Evolutionary conservation across 2,797 vertebrate genomes (phyloP), one percentile per base, ranked within the genome.

Genomic region (Hemibagrus guttatus): DNA sequence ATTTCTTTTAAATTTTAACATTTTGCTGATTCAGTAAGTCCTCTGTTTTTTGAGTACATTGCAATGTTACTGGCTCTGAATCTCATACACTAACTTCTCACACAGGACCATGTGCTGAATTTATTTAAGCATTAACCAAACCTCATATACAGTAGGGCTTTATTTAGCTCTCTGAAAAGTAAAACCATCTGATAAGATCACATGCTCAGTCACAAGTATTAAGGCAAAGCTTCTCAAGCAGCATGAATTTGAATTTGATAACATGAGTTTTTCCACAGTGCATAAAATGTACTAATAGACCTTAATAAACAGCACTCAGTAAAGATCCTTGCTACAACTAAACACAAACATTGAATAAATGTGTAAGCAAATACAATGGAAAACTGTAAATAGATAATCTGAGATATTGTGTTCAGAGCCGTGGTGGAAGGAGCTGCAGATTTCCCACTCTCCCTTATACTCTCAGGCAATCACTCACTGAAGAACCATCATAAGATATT

Each of bases 161-260:
- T 66, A 85, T 78, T 21, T 56, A 85, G 61, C n/a, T 52, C 11
- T 35, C 12, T 1, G 19, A 42, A 42, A 82, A 49, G 35, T 26
- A 86, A 52, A 63, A 63, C 39, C 56, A 63, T 35, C 28, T 81
- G 28, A 86, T 72, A 49, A 11, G 16, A 46, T 69, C 80, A 83
- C 85, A 66, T 87, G 86, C 31, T 87, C 49, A 83, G 59, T 78
- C 71, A 87, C 17, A 14, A 83, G 61, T 23, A 11, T 19, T 21
- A 76, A 35, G 4, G 39, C 68, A 23, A 28, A 81, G 39, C n/a
- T 28, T 52, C 49, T 68, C 2, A 64, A 63, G 4, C 42, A 28
- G 56, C 17, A n/a, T 19, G 19, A 28, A 49, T 49, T 49, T 8
- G 8, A 49, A 49, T 49, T 49, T 49, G 46, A 49, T 7, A 49